Percentiles rank a stretch among this genome's conserved stretches.
These are phyloP conservation scores for Micropoecilia bifurca DNA, from an alignment of 2,797 vertebrate genomes.

Conservation along the genomic window DNA sequence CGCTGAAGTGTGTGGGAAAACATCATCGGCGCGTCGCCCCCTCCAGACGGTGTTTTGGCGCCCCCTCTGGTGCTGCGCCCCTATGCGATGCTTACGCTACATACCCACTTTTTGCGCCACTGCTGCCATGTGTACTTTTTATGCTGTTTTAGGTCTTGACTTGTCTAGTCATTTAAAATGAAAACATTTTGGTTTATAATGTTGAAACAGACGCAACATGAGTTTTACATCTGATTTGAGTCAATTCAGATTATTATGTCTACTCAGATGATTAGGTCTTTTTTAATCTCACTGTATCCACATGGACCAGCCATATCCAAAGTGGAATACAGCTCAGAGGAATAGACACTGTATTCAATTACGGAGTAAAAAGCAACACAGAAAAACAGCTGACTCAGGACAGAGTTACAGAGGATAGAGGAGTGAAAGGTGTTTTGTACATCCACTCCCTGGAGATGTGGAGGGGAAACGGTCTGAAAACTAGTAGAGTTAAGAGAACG, in stretches of 20 bases:
- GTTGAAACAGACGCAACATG: not conserved
- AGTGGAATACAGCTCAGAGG: not conserved
- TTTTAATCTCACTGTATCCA: not conserved
- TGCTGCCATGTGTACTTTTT: not conserved
- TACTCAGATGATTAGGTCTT: not conserved
- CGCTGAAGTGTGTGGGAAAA: too few species aligned
- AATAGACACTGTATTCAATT: constrained; percentile 12
- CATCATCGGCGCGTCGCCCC: too few species aligned
- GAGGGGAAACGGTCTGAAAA: constrained; percentile 22
- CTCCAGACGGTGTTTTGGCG: too few species aligned
- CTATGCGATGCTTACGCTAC: too few species aligned
- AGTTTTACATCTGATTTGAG: not conserved
- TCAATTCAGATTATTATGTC: not conserved
- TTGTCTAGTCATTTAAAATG: not conserved
- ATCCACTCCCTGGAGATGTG: constrained; percentile 12
- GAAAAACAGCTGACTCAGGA: constrained; percentile 14
- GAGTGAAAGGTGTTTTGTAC: constrained; percentile 1
- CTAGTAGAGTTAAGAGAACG: not conserved
- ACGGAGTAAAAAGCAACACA: constrained; percentile 5
- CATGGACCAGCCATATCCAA: not conserved
- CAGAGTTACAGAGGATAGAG: not conserved
- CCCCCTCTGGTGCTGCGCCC: too few species aligned
- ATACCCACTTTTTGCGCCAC: too few species aligned
- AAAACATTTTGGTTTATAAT: not conserved
- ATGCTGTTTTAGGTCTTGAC: not conserved